Evolutionary conservation across 2,113 vertebrate species (phyloP).

Genomic region (Scomber colias): DNA sequence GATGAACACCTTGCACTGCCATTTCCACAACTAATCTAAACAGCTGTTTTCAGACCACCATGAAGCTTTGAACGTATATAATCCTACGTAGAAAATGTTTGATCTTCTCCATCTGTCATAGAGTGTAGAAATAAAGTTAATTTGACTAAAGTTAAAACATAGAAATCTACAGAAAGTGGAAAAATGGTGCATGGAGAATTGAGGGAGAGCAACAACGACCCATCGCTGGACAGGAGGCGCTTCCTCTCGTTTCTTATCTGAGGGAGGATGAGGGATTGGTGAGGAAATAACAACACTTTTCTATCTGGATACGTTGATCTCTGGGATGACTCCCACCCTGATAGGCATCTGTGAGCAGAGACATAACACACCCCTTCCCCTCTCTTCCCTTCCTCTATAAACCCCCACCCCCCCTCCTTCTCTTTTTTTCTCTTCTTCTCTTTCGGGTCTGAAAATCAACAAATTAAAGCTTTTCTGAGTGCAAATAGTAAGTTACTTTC

Average conservation of each 20-base stretch:
- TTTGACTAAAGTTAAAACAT: not conserved
- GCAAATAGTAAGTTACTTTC: conserved; percentile 28
- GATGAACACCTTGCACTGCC: not conserved
- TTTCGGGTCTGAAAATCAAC: conserved; percentile 30
- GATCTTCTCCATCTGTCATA: not conserved
- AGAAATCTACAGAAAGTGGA: not conserved
- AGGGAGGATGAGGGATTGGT: conserved; percentile 55
- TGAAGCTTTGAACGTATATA: not conserved
- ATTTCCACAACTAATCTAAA: conserved; percentile 23
- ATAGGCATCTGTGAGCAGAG: conserved; percentile 73
- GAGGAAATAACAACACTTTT: conserved; percentile 73
- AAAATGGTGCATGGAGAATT: not conserved
- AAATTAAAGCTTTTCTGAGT: conserved; percentile 16
- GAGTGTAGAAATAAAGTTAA: not conserved
- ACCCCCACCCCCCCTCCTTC: conserved; percentile 18
- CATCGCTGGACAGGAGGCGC: conserved; percentile 31
- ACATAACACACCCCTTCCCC: conserved; percentile 71
- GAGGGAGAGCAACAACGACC: conserved; percentile 2
- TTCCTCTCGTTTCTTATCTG: conserved; percentile 73
- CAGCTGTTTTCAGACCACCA: not conserved
- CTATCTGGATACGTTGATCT: conserved; percentile 69
- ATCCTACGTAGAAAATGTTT: not conserved
- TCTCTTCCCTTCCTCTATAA: conserved; percentile 32
- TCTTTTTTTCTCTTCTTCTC: not conserved
- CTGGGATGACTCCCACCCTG: conserved; percentile 51